Conservation (phyloP, 2,888 invertebrate species). For the Tillus elongatus region DNA sequence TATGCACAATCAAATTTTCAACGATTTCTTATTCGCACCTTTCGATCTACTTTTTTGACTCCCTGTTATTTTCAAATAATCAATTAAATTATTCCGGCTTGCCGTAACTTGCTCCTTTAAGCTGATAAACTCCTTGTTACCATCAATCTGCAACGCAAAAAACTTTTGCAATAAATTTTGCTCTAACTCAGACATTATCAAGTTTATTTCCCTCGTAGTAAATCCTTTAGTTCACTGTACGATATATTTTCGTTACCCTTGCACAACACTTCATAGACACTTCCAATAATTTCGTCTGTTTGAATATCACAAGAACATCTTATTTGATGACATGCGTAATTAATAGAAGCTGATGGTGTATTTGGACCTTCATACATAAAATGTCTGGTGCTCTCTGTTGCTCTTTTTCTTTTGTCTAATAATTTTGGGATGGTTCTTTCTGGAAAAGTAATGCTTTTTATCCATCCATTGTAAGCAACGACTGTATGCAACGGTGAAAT, state of each 20-base stretch:
- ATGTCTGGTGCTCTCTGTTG: conserved; percentile 4
- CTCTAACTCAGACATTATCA: conserved; percentile 18
- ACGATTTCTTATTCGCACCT: too few relatives aligned
- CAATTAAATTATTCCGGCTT: conserved; percentile 25
- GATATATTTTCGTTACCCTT: conserved; percentile 4
- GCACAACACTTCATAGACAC: background rate
- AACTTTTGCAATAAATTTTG: conserved; percentile 24
- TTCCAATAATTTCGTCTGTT: background rate
- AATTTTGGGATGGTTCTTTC: conserved; percentile 8
- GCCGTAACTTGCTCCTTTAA: conserved; percentile 24
- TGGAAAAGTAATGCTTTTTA: conserved; percentile 25
- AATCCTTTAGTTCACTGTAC: conserved; percentile 17
- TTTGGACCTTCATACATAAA: too few relatives aligned
- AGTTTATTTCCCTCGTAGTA: conserved; percentile 18
- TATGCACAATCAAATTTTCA: too few relatives aligned
- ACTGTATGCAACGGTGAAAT: conserved; percentile 22
- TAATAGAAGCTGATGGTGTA: conserved; percentile 13
- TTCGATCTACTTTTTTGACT: too few relatives aligned
- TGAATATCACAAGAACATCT: background rate
- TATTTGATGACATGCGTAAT: conserved; percentile 13
- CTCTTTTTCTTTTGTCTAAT: conserved; percentile 2
- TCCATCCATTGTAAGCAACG: conserved; percentile 20
- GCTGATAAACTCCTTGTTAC: conserved; percentile 26
- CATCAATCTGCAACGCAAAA: conserved; percentile 22
- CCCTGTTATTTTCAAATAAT: conserved; percentile 23